phyloP scores from a whole-genome alignment of 1,140 invertebrate genomes.

The Philotrypesis tridentata region DNA sequence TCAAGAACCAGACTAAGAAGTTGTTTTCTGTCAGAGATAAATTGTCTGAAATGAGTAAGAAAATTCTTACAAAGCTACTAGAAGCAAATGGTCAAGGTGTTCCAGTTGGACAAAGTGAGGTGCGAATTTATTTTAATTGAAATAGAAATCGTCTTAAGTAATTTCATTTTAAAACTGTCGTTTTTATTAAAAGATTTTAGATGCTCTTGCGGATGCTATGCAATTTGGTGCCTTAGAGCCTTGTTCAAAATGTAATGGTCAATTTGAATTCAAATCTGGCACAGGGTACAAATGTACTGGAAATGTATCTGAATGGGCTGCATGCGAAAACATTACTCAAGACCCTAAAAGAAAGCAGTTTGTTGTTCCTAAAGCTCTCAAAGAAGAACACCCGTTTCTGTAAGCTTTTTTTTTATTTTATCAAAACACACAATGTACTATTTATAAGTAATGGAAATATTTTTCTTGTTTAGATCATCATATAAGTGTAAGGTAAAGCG shows the following conservation, averaged over 20 bases:
- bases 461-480: constrained; percentile 45
- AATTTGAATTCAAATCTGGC: constrained; percentile 82
- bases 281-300: constrained; percentile 87
- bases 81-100: constrained; percentile 83
- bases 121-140: constrained; percentile 1
- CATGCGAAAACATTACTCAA: constrained; percentile 84
- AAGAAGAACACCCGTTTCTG: constrained; percentile 78
- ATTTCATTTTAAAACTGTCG: constrained; percentile 26
- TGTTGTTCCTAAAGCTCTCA: constrained; percentile 81
- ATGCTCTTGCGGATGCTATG: constrained; percentile 88
- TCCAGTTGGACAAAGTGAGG: constrained; percentile 72
- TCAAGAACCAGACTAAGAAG: constrained; percentile 86
- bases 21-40: constrained; percentile 82
- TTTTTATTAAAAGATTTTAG: constrained; percentile 79
- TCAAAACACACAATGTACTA: not conserved
- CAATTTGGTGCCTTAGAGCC: constrained; percentile 88
- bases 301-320: constrained; percentile 91
- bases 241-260: constrained; percentile 88
- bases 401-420: constrained; percentile 58
- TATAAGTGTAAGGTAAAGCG: constrained; percentile 80
- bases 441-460: constrained; percentile 3
- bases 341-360: constrained; percentile 85
- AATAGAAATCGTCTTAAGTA: constrained; percentile 6
- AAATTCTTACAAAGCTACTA: constrained; percentile 77
- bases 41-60: constrained; percentile 63